Conservation (phyloP, 1,140 invertebrate species). For the Diabrotica undecimpunctata region DNA sequence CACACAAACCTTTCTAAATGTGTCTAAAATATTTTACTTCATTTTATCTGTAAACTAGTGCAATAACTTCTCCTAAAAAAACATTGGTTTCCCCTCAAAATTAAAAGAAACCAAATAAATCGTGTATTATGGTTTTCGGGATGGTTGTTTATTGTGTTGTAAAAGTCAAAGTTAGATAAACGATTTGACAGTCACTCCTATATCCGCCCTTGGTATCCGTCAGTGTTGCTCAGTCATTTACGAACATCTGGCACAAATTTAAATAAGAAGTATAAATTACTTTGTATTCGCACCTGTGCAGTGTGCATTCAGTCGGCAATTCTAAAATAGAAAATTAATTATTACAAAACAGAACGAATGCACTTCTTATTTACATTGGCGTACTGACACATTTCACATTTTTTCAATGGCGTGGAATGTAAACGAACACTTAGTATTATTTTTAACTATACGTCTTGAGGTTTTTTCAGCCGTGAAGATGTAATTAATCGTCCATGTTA, state of each 20-base stretch:
- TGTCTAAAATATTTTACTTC: too few species aligned
- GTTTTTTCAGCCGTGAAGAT: too few species aligned
- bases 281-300: constrained; percentile 14
- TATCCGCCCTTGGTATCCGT: not conserved
- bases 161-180: too few species aligned
- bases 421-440: not conserved
- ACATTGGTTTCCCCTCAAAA: too few species aligned
- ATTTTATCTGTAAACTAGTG: too few species aligned
- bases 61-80: too few species aligned
- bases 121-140: too few species aligned
- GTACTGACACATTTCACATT: not conserved
- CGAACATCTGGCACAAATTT: constrained; percentile 18
- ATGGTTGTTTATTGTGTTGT: too few species aligned
- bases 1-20: too few species aligned
- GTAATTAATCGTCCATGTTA: too few species aligned
- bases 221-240: not conserved
- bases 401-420: not conserved
- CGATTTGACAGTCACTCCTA: too few species aligned
- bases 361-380: not conserved
- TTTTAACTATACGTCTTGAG: not conserved
- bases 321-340: constrained; percentile 17
- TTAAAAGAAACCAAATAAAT: too few species aligned
- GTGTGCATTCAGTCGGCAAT: constrained; percentile 1
- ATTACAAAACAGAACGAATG: constrained; percentile 1
- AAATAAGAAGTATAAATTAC: constrained; percentile 9